Conservation (phyloP, 1,140 invertebrate genomes). For the Carcinoscorpius rotundicauda region DNA sequence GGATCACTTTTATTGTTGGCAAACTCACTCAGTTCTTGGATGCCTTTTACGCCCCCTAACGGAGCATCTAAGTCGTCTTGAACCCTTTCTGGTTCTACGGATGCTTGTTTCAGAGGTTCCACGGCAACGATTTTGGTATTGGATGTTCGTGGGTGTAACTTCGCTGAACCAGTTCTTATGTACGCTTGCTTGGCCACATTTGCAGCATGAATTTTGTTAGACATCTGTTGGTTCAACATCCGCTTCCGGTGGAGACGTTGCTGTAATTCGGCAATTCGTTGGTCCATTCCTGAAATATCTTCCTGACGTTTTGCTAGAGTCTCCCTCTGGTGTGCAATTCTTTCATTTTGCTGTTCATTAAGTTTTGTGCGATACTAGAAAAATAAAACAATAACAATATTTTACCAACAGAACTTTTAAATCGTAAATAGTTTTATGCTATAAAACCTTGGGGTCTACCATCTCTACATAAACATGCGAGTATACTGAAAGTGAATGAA, state of each 20-base stretch:
- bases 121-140: constrained; percentile 56
- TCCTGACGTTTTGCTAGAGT: constrained; percentile 71
- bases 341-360: constrained; percentile 82
- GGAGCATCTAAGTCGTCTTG: too few species aligned
- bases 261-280: constrained; percentile 82
- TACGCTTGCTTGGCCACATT: constrained; percentile 28
- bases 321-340: constrained; percentile 71
- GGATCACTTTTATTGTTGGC: constrained; percentile 70
- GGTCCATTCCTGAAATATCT: constrained; percentile 80
- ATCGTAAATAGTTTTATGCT: too few species aligned
- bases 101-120: constrained; percentile 65
- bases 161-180: background rate
- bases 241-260: constrained; percentile 75
- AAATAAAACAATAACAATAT: too few species aligned
- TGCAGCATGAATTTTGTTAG: constrained; percentile 48
- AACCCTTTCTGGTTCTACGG: constrained; percentile 12
- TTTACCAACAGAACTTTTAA: too few species aligned
- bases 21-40: constrained; percentile 28
- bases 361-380: constrained; percentile 84
- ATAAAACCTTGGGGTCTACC: too few species aligned
- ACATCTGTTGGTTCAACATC: constrained; percentile 69
- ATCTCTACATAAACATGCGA: too few species aligned
- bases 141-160: constrained; percentile 7
- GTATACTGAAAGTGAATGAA: too few species aligned
- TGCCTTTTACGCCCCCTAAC: too few species aligned